phyloP scores from a whole-genome alignment of 2,888 invertebrate species.

The Blastobasis lacticolella region DNA sequence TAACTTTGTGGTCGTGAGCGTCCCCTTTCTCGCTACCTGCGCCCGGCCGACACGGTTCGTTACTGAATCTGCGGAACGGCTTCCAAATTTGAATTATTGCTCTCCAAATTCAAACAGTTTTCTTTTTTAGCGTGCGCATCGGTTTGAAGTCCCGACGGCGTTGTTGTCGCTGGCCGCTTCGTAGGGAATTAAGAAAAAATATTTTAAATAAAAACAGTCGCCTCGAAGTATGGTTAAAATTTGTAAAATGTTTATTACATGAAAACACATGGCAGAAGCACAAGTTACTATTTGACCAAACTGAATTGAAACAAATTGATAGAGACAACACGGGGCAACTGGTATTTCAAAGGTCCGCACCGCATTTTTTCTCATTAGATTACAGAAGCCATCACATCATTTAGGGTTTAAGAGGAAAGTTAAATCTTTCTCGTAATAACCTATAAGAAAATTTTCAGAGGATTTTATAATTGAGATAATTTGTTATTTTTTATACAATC shows the following conservation, averaged over 20 bases:
- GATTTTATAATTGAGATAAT: too few relatives aligned
- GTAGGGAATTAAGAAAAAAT: neutral
- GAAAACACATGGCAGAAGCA: too few relatives aligned
- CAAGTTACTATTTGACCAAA: too few relatives aligned
- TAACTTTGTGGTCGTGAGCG: slow-evolving; percentile 14
- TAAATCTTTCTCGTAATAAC: too few relatives aligned
- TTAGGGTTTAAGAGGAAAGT: too few relatives aligned
- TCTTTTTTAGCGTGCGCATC: neutral
- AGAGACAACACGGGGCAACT: too few relatives aligned
- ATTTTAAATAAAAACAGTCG: neutral
- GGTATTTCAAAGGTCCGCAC: too few relatives aligned
- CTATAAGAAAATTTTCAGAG: too few relatives aligned
- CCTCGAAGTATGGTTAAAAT: neutral
- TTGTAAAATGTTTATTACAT: neutral
- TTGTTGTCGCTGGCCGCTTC: neutral
- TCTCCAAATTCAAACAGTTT: slow-evolving; percentile 16
- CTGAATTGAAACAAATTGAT: too few relatives aligned
- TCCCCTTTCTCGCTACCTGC: slow-evolving; percentile 30
- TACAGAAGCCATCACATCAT: too few relatives aligned
- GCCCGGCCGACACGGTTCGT: slow-evolving; percentile 48
- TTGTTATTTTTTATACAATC: too few relatives aligned
- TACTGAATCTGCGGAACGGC: slow-evolving; percentile 54
- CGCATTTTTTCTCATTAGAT: too few relatives aligned
- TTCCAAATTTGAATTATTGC: slow-evolving; percentile 61
- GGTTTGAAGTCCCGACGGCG: neutral